Evolutionary conservation across 1,140 invertebrate species (phyloP), one percentile per base, ranked within the genome.

Genomic region (Panulirus ornatus): DNA sequence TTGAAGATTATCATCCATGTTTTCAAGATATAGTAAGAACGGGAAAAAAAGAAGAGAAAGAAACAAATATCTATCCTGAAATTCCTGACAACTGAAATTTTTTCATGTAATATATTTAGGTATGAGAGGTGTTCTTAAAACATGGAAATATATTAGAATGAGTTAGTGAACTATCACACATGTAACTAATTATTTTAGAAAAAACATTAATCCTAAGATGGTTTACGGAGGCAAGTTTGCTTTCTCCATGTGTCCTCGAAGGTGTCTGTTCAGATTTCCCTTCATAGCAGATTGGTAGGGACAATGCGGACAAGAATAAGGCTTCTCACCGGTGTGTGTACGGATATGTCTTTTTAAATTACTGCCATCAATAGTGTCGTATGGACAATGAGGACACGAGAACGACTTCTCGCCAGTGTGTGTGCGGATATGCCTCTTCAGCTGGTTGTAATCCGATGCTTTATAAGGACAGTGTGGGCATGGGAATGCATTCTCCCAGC

Each of bases 291-390:
- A 63, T 38, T 84, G 82, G 44, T 84, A 84, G 16, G 82, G 82
- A 38, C 82, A 84, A n/a, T 70, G 58, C 3, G 82, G 82, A 42
- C 82, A 84, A 2, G 82, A 84, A n/a, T 84, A 84, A 27, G 82
- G 82, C 19, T 84, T 84, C 42, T 84, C 82, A 27, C 82, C 82
- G 14, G 82, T 84, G 42, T 84, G 82, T 16, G 66, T 84, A 27
- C 82, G 58, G 34, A 84, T 84, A n/a, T 84, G 82, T 11, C 82
- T 84, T 58, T 54, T 84, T 27, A 84, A 40, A 38, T 81, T 81
- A 54, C 78, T 81, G 42, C 47, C 16, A 22, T 81, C 78, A 38
- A 54, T 38, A 38, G 78, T 81, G 14, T 54, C 27, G 27, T 84
- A 84, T 42, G 11, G 27, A 19, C 82, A 84, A 70, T 84, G 66